phyloP scores from a whole-genome alignment of 1,140 invertebrate genomes.

The Oedothorax gibbosus region DNA sequence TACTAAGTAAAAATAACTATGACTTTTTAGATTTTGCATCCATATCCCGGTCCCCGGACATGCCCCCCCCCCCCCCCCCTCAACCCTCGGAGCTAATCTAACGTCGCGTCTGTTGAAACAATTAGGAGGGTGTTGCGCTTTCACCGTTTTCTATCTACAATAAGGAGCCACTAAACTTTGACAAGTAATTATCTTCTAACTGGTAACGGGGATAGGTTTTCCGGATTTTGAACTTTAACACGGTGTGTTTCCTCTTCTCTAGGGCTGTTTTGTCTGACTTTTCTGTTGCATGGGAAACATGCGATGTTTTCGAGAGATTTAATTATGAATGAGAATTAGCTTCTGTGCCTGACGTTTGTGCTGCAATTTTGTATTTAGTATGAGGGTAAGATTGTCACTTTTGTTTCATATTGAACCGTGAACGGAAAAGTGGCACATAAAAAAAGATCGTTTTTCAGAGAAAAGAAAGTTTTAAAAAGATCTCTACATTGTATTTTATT shows the following conservation, averaged over 20 bases:
- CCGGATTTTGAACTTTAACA: conserved; percentile 13
- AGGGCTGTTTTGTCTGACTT: conserved; percentile 20
- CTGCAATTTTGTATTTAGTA: too few species aligned
- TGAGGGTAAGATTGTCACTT: too few species aligned
- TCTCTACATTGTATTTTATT: too few species aligned
- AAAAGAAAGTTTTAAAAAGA: too few species aligned
- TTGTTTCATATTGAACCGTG: too few species aligned
- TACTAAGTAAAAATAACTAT: too few species aligned
- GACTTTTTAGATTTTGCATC: too few species aligned
- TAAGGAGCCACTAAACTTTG: conserved; percentile 45
- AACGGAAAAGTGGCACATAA: too few species aligned
- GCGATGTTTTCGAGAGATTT: conserved; percentile 10
- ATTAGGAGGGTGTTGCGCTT: conserved; percentile 42
- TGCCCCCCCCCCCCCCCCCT: neutral
- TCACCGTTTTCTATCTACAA: neutral
- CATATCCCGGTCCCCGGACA: conserved; percentile 14
- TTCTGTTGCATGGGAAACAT: neutral
- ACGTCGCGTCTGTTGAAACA: conserved; percentile 45
- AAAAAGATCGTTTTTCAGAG: too few species aligned
- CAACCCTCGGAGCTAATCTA: conserved; percentile 16
- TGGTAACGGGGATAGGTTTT: conserved; percentile 4
- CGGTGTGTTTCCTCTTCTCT: neutral
- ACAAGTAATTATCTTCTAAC: conserved; percentile 48
- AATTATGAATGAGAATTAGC: conserved; percentile 31
- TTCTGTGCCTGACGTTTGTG: neutral